Evolutionary conservation across 2,113 vertebrate genomes (phyloP), one percentile per base, ranked within the genome.

Genomic region (Plotosus lineatus): DNA sequence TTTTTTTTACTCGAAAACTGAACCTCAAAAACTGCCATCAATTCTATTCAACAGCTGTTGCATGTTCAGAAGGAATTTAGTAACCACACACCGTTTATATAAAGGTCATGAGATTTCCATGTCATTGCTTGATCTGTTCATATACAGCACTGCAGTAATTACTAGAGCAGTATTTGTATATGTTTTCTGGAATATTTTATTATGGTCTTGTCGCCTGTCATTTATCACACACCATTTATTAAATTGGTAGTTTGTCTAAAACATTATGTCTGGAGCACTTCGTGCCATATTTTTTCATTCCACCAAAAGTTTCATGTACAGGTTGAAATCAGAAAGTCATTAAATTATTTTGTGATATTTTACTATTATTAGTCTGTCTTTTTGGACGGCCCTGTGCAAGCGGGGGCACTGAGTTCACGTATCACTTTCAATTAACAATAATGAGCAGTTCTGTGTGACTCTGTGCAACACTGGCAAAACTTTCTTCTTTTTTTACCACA

Each of bases 361-460:
- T n/a, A n/a, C n/a, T n/a, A n/a, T n/a, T n/a, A n/a, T n/a, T 46
- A 65, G 53, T 77, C 9, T 21, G 40, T 14, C 14, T 51, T 33
- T 66, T 51, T 40, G 2, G 17, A 69, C 33, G 40, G 36, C 7
- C 21, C 55, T 38, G 17, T 74, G 58, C 63, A 65, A 21, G 28
- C 75, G 26, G 21, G 63, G 50, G 77, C 55, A 73, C 68, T 65
- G 14, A 55, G 66, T 71, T 80, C 65, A 77, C 15, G 6, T 23
- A 76, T 77, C 68, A 80, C 78, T 76, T 84, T 80, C 83, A 84
- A 81, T 84, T 48, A 84, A 21, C 38, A 56, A 48, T 81, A 84
- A 81, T 48, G 74, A 84, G 79, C 46, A 38, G 51, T 26, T 77
- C 21, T 40, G n/a, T 31, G 44, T 77, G 66, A 44, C 74, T 56